phyloP scores from a whole-genome alignment of 2,888 invertebrate genomes.

The Nomada ruficornis region DNA sequence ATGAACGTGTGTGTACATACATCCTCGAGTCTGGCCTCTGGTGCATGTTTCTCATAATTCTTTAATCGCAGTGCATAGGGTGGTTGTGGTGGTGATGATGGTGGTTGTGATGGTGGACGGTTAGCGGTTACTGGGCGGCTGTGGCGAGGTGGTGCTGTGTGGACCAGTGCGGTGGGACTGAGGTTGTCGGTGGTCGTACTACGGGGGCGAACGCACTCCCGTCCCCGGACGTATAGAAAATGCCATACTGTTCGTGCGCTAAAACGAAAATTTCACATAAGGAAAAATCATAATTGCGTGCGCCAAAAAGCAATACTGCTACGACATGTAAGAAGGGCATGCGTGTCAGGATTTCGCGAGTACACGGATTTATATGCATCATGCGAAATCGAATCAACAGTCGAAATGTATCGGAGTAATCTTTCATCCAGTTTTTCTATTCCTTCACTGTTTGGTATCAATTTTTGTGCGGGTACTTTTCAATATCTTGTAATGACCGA shows the following conservation, averaged over 20 bases:
- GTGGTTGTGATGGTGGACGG: conserved; percentile 85
- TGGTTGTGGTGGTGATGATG: conserved; percentile 85
- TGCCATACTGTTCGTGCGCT: conserved; percentile 84
- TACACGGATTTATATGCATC: conserved; percentile 7
- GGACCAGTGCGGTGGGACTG: conserved; percentile 85
- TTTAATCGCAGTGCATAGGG: conserved; percentile 81
- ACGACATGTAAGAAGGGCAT: conserved; percentile 37
- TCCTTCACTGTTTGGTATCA: neutral
- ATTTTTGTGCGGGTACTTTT: neutral
- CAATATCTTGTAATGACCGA: no score
- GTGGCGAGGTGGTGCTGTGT: conserved; percentile 87
- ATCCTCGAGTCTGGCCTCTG: conserved; percentile 74
- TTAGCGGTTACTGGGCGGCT: conserved; percentile 87
- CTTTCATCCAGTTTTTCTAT: neutral
- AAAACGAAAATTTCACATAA: conserved; percentile 81
- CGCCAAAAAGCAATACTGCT: conserved; percentile 22
- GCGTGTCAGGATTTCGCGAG: conserved; percentile 33
- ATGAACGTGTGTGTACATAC: conserved; percentile 75
- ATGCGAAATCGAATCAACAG: conserved; percentile 4
- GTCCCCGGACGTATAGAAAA: conserved; percentile 84
- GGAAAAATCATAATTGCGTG: conserved; percentile 75
- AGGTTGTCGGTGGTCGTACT: conserved; percentile 85
- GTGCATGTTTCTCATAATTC: conserved; percentile 76
- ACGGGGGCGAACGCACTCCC: conserved; percentile 87
- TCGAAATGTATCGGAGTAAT: conserved; percentile 8